Conservation (phyloP, 2,113 vertebrate species). For the Equus quagga region DNA sequence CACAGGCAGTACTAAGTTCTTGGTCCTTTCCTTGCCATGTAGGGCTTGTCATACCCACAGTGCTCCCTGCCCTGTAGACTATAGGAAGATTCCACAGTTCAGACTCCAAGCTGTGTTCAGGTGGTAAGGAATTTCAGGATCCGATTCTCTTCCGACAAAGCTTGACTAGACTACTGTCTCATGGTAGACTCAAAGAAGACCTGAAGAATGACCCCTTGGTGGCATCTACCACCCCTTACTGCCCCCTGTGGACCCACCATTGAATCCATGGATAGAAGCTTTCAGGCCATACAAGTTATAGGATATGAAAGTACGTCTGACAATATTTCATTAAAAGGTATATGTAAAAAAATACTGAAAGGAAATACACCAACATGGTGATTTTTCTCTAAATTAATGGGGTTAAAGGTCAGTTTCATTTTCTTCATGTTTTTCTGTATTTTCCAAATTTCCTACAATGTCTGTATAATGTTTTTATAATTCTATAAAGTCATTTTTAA, state of each 20-base stretch:
- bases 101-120: not conserved
- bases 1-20: not conserved
- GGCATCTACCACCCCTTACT: not conserved
- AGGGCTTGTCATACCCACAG: not conserved
- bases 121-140: not conserved
- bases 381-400: not conserved
- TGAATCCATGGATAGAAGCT: not conserved
- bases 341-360: not conserved
- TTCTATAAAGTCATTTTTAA: not conserved
- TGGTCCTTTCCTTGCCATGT: rapidly evolving
- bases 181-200: not conserved
- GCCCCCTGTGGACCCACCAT: rapidly evolving
- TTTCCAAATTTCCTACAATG: not conserved
- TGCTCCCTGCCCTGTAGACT: not conserved
- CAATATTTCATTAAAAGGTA: not conserved
- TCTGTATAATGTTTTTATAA: not conserved
- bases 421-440: not conserved
- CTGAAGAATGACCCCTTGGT: not conserved
- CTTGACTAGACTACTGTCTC: too few species aligned
- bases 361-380: not conserved
- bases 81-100: not conserved
- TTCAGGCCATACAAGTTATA: not conserved
- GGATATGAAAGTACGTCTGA: not conserved
- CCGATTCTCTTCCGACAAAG: not conserved
- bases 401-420: not conserved